Base-by-base conservation (phyloP, 2,888 invertebrate genomes). In the Heteromurus nitidus region DNA sequence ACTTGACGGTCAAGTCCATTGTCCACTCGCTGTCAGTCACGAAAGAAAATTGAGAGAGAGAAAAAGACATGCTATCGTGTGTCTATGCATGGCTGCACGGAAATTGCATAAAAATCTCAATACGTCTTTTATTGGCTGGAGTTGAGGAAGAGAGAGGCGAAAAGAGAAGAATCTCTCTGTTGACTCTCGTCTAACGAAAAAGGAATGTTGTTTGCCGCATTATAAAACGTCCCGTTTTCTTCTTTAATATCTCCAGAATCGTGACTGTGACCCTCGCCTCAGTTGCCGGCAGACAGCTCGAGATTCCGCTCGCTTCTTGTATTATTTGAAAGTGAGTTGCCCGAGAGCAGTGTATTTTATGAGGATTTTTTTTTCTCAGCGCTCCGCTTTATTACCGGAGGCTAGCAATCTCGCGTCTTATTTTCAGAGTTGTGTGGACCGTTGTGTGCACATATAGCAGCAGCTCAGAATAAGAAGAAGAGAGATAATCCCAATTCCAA, bases 21-120 rank as follows among this genome's bases (percentile, higher is more conserved):
- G 55, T 55, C 55, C 55, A 55, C 55, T 26, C 13, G n/a, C 44
- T 24, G 26, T 22, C 30, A 24, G 62, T 62, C 62, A 62, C 62
- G 62, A 60, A 28, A 28, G 30, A 22, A 30, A 62, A n/a, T n/a
- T 31, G 62, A 30, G 5, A 24, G 31, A 30, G n/a, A 18, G n/a
- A 16, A 36, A 16, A 18, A 62, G 62, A 55, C 16, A 30, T 60
- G 31, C 62, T 31, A n/a, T n/a, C 62, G 7, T 62, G 7, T 5
- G 20, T 18, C 62, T n/a, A n/a, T n/a, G n/a, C n/a, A 62, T 62
- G 42, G 44, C 44, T 65, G 44, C 30, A 62, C 62, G 62, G 62
- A 62, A 62, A 62, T 62, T 62, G 62, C 62, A 62, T 62, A 62
- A 62, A 62, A 31, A 62, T 62, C 62, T 62, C 31, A 62, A 62